Percentiles rank a stretch among this genome's conserved stretches.
These are phyloP conservation scores for Ceratina japonica DNA, from an alignment of 1,140 invertebrate species.

Conservation along the genomic window DNA sequence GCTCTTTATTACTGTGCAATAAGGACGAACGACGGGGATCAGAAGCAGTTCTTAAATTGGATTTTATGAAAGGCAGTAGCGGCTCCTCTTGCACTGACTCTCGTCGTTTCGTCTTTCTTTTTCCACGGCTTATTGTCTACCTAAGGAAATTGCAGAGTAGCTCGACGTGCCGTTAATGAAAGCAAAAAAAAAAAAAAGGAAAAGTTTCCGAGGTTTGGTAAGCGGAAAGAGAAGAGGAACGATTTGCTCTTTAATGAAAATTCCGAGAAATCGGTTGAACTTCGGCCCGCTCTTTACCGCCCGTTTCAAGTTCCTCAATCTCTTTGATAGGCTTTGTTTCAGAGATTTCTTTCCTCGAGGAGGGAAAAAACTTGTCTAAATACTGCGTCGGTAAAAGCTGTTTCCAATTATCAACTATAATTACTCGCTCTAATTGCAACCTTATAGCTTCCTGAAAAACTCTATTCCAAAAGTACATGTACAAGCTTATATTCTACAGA, in stretches of 20 bases:
- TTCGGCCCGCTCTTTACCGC: slow-evolving; percentile 40
- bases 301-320: slow-evolving; percentile 30
- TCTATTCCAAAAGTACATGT: too few species aligned
- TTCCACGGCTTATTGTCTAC: slow-evolving; percentile 57
- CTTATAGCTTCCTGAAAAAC: too few species aligned
- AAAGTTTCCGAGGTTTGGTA: slow-evolving; percentile 21
- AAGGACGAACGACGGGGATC: slow-evolving; percentile 45
- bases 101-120: slow-evolving; percentile 33
- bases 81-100: slow-evolving; percentile 23
- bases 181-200: slow-evolving; percentile 35
- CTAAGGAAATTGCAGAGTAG: slow-evolving; percentile 60
- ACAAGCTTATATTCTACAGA: too few species aligned
- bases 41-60: slow-evolving; percentile 62
- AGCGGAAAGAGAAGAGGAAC: slow-evolving; percentile 17
- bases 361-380: not conserved
- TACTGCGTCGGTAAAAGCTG: not conserved
- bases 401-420: not conserved
- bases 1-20: slow-evolving; percentile 52
- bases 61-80: slow-evolving; percentile 59
- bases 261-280: slow-evolving; percentile 52
- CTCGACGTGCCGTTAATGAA: slow-evolving; percentile 55
- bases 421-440: not conserved
- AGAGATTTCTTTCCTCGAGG: slow-evolving; percentile 7
- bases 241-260: slow-evolving; percentile 61
- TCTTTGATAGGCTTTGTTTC: slow-evolving; percentile 42